Conservation (phyloP, 2,888 invertebrate genomes). For the Cancer borealis region DNA sequence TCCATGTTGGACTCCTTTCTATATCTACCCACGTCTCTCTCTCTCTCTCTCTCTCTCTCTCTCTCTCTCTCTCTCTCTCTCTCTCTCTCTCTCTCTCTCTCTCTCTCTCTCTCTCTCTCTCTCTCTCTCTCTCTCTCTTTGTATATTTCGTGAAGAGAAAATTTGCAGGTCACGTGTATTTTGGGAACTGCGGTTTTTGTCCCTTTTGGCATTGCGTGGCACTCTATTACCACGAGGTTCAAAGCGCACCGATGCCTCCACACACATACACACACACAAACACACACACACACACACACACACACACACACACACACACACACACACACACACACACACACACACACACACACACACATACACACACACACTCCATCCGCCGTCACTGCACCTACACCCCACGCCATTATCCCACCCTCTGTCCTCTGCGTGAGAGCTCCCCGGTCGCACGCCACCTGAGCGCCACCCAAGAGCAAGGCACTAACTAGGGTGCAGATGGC, state of each 20-base stretch:
- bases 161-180: neutral
- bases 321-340: constrained; percentile 1
- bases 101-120: constrained; percentile 12
- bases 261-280: neutral
- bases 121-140: neutral
- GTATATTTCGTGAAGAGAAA: neutral
- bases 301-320: constrained; percentile 1
- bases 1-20: neutral
- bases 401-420: neutral
- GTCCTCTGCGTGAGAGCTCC: neutral
- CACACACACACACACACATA: neutral
- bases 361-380: neutral
- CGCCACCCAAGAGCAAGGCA: neutral
- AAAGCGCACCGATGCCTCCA: neutral
- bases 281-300: neutral
- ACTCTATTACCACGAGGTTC: too few relatives aligned
- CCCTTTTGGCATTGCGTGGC: too few relatives aligned
- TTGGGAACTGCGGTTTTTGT: neutral
- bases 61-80: neutral
- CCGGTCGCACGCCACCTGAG: neutral
- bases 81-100: constrained; percentile 20
- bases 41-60: constrained; percentile 1
- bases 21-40: neutral
- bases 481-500: neutral
- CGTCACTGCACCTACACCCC: neutral